Base-by-base conservation (phyloP, 30 jellyfish, hydroid and myxozoan genomes). In the Hydractinia echinata region DNA sequence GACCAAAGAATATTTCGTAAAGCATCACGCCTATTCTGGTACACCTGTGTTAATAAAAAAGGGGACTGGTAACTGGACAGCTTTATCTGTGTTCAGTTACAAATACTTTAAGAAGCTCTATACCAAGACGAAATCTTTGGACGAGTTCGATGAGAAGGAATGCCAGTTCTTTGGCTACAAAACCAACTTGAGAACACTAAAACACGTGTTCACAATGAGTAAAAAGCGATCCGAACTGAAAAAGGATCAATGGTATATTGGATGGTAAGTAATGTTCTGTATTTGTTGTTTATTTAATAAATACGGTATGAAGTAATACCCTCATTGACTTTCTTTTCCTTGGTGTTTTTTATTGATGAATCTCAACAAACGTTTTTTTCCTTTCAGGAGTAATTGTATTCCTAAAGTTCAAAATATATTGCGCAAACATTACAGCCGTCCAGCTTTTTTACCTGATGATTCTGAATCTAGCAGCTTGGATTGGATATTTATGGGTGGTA, bases 401-500 rank as follows among this genome's bases (percentile, higher is more conserved):
- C 55, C 86, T 19, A 82, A 81, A 54, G 94, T 78, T 13, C 88
- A 84, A 89, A 77, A 54, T 6, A 87, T 79, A 8, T 20, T 90
- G 62, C 83, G 97, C 49, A 69, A 90, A 72, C 97, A 90, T 68
- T 90, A 90, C 54, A 8, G 44, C 52, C 85, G 86, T 79, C 97
- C 97, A 20, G 88, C 76, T 10, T 90, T 90, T 82, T 81, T 90
- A n/a, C 97, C 97, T 15, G 66, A 78, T 20, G 97, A 85, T 54
- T 81, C 97, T 18, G 97, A 90, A 83, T 86, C 97, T 16, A 90
- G 97, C 77, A 85, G 77, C 48, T 84, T 86, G 18, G 95, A 90
- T 67, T 90, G 97, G 97, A 62, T 90, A 54, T 90, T 90, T 66
- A 90, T 90, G 95, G 97, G 97, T 0, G 97, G 97, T 15, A 13